Base-by-base conservation (phyloP, 2,888 invertebrate species). In the Melieria omissa region DNA sequence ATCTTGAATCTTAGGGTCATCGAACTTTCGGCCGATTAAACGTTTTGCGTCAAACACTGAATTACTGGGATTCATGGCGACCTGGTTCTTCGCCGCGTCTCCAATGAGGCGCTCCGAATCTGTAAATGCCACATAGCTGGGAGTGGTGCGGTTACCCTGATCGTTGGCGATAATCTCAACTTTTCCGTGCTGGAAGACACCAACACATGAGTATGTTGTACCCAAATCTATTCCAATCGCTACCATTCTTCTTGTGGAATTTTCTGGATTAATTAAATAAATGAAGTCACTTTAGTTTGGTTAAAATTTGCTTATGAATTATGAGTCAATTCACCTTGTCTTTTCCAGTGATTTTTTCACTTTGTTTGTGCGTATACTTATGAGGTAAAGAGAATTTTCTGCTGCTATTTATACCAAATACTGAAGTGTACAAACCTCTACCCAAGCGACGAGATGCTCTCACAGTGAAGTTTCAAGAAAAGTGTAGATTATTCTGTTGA, bases 1-100 rank as follows among this genome's bases (percentile, higher is more conserved):
- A 70, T 91, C 92, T 88, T 97, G 97, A 69, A 98, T 95, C 44
- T 95, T 93, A 62, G 89, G 88, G 87, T 97, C 96, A 80, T 93
- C 93, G 86, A 93, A 98, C 81, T 93, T 93, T 81, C 97, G 93
- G 93, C 83, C 97, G 88, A 97, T 97, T 83, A 98, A 90, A 86
- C 97, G 93, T 88, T 98, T 93, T 80, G 96, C 97, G 90, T 98
- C 98, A 86, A 94, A 95, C 83, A 95, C 93, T 79, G 94, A 94
- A 90, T 95, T 95, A 88, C 91, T 93, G 78, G 94, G 94, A 88
- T 95, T 95, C 94, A 95, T 93, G 80, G 94, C 93, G 78, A 92
- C 92, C 88, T 94, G 93, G 88, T 93, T 93, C 86, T 93, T 94
- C 78, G 94, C 94, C 72, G 93, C 93, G 88, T 94, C 93, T 80